Evolutionary conservation across 2,113 vertebrate species (phyloP).

Genomic region (Nyctereutes procyonoides): DNA sequence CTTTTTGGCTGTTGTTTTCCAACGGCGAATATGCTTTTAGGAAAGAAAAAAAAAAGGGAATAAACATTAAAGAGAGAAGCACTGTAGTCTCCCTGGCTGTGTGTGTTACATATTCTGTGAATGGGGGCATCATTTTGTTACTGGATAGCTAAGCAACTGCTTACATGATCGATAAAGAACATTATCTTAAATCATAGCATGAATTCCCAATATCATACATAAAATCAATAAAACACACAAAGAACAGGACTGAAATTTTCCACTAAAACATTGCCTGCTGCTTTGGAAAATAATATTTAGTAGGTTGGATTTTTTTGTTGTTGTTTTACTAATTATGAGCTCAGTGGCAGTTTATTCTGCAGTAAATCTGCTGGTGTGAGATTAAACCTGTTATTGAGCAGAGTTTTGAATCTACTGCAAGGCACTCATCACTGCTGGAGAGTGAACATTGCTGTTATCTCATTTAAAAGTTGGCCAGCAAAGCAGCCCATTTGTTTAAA

Average conservation of each 20-base stretch:
- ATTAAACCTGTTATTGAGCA: constrained; percentile 94
- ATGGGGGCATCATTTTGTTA: constrained; percentile 94
- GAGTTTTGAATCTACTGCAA: constrained; percentile 94
- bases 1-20: constrained; percentile 86
- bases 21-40: constrained; percentile 84
- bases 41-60: constrained; percentile 45
- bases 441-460: constrained; percentile 94
- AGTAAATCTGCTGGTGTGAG: constrained; percentile 94
- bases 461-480: constrained; percentile 95
- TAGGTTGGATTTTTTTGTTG: constrained; percentile 85
- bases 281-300: constrained; percentile 95
- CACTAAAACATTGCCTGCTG: constrained; percentile 95
- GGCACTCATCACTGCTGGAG: constrained; percentile 95
- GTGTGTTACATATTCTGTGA: constrained; percentile 91
- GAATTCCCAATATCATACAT: constrained; percentile 97
- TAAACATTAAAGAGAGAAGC: constrained; percentile 85
- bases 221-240: constrained; percentile 96
- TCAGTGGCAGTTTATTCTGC: constrained; percentile 92
- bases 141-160: constrained; percentile 96
- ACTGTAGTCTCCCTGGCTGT: constrained; percentile 88
- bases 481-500: constrained; percentile 97
- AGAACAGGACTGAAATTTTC: constrained; percentile 93
- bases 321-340: constrained; percentile 92
- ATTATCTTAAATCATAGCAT: constrained; percentile 97
- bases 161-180: constrained; percentile 98